Percentiles rank a stretch among this genome's conserved stretches.
phyloP scores from a whole-genome alignment of 2,797 vertebrate genomes.

The Sebastes aleutianus region DNA sequence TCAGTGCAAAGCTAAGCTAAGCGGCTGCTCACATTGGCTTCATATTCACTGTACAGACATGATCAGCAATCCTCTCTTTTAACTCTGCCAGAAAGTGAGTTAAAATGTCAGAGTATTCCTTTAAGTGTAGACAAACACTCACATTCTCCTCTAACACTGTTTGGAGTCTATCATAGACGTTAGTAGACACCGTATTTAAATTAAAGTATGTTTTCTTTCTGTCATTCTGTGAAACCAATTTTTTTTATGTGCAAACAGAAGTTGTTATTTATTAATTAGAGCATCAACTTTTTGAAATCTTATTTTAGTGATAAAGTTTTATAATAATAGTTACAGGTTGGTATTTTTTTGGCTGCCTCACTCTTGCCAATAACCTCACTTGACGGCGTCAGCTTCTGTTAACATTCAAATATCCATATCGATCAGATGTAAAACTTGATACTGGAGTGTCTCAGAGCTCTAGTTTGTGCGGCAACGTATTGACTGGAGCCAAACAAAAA shows the following conservation, averaged over 20 bases:
- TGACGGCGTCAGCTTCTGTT: not conserved
- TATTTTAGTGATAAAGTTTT: not conserved
- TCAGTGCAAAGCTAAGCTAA: not conserved
- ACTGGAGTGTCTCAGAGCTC: slow-evolving; percentile 12
- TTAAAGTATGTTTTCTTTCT: not conserved
- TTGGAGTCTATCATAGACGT: not conserved
- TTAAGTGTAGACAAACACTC: not conserved
- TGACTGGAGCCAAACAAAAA: slow-evolving; percentile 49
- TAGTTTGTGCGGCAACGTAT: slow-evolving; percentile 24
- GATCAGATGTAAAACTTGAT: slow-evolving; percentile 23
- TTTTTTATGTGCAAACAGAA: not conserved
- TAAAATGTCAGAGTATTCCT: not conserved
- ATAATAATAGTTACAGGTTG: not conserved
- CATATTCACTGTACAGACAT: not conserved
- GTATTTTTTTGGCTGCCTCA: not conserved
- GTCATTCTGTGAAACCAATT: not conserved
- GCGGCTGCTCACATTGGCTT: not conserved
- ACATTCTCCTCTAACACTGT: not conserved
- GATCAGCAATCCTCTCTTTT: not conserved
- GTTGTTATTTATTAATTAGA: not conserved
- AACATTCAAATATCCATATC: slow-evolving; percentile 16
- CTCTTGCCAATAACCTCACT: not conserved
- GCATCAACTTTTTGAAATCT: not conserved
- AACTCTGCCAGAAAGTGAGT: not conserved
- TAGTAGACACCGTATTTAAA: not conserved